Evolutionary conservation across 2,888 invertebrate genomes (phyloP).

Genomic region (Drosophila greeni): DNA sequence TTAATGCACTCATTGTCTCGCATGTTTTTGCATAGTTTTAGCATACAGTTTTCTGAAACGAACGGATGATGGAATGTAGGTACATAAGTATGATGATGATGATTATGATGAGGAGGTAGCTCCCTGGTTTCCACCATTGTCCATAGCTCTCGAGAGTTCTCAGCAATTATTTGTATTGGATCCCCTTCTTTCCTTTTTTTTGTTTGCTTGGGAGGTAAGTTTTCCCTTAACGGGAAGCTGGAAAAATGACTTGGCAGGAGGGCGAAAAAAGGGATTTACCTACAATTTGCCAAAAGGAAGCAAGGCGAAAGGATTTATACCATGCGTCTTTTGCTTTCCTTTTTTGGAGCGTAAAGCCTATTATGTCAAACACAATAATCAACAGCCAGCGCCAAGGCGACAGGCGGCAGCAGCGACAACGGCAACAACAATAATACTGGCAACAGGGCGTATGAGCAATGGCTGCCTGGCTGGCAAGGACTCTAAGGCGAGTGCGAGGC

Average conservation of each 20-base stretch:
- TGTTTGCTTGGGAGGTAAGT: not conserved
- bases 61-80: constrained; percentile 33
- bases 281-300: constrained; percentile 70
- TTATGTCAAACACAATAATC: constrained; percentile 74
- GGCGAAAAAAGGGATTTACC: constrained; percentile 61
- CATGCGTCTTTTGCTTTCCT: constrained; percentile 37
- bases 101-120: constrained; percentile 22
- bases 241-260: constrained; percentile 54
- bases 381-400: constrained; percentile 57
- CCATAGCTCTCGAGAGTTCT: constrained; percentile 28
- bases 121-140: constrained; percentile 24
- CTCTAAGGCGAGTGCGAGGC: constrained; percentile 19
- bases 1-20: constrained; percentile 21
- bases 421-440: constrained; percentile 42
- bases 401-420: constrained; percentile 41
- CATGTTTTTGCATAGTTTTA: constrained; percentile 29
- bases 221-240: constrained; percentile 1
- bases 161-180: constrained; percentile 69
- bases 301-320: constrained; percentile 61
- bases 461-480: constrained; percentile 30
- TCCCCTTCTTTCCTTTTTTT: constrained; percentile 31
- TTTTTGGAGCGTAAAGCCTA: constrained; percentile 73
- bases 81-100: constrained; percentile 21
- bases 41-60: constrained; percentile 37
- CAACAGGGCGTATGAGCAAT: constrained; percentile 61